Conservation (phyloP, 2,888 invertebrate genomes). For the Cremastobaeus sp. region DNA sequence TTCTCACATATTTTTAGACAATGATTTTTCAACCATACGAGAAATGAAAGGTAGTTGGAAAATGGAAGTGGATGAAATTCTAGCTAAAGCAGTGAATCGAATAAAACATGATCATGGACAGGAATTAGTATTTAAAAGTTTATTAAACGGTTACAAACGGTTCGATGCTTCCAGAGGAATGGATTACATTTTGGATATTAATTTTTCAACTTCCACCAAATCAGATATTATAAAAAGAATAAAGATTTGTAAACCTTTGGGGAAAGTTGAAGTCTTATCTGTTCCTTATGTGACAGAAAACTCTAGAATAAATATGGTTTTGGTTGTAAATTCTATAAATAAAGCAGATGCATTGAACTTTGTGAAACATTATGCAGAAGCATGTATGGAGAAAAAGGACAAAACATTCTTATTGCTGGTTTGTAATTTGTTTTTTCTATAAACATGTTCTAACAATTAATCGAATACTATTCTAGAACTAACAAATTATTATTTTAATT, state of each 20-base stretch:
- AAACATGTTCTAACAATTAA: no score
- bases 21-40: conserved; percentile 86
- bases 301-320: conserved; percentile 87
- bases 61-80: conserved; percentile 83
- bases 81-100: conserved; percentile 80
- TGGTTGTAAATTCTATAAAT: conserved; percentile 83
- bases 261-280: conserved; percentile 91
- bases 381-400: conserved; percentile 87
- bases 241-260: conserved; percentile 90
- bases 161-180: conserved; percentile 92
- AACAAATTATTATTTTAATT: no score
- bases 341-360: conserved; percentile 82
- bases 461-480: no score
- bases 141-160: conserved; percentile 86
- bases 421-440: no score
- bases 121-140: conserved; percentile 79
- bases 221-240: conserved; percentile 82
- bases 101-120: conserved; percentile 79
- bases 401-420: conserved; percentile 88
- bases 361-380: conserved; percentile 85
- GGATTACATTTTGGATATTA: conserved; percentile 89
- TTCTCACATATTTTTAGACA: conserved; percentile 89
- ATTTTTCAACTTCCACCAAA: conserved; percentile 80
- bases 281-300: conserved; percentile 98
- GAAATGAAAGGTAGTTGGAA: conserved; percentile 83